Percentiles rank a stretch among this genome's conserved stretches.
These are phyloP conservation scores for Plotosus lineatus DNA, from an alignment of 2,113 vertebrate genomes.

Conservation along the genomic window DNA sequence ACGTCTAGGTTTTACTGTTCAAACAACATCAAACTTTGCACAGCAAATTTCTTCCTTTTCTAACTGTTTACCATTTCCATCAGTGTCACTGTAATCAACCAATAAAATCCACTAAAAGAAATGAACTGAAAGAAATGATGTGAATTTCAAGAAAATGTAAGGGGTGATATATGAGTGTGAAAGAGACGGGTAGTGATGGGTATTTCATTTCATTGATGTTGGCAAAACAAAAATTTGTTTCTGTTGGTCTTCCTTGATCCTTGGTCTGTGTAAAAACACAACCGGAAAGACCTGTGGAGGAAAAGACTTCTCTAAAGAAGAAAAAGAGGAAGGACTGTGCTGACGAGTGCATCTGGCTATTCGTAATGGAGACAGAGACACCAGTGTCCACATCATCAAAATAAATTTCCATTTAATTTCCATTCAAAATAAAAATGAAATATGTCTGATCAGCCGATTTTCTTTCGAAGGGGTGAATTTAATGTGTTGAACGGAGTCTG, in stretches of 20 bases:
- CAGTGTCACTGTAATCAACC: not conserved
- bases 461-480: not conserved
- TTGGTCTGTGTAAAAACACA: constrained; percentile 67
- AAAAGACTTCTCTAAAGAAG: constrained; percentile 72
- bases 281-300: constrained; percentile 82
- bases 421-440: no score
- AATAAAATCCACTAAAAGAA: not conserved
- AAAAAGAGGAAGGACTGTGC: constrained; percentile 61
- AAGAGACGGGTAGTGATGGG: no score
- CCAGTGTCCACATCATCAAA: constrained; percentile 11
- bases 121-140: not conserved
- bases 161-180: not conserved
- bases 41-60: not conserved
- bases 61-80: not conserved
- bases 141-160: not conserved
- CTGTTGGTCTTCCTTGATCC: constrained; percentile 57
- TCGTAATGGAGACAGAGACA: constrained; percentile 26
- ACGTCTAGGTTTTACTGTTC: not conserved
- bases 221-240: not conserved
- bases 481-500: not conserved
- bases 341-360: constrained; percentile 48
- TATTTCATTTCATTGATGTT: not conserved
- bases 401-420: not conserved
- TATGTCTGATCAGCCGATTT: no score
- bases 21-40: not conserved